These are phyloP conservation scores for silkworm (Bombyx mori) DNA, from an alignment of 1,140 invertebrate species.

Conservation along the genomic window DNA sequence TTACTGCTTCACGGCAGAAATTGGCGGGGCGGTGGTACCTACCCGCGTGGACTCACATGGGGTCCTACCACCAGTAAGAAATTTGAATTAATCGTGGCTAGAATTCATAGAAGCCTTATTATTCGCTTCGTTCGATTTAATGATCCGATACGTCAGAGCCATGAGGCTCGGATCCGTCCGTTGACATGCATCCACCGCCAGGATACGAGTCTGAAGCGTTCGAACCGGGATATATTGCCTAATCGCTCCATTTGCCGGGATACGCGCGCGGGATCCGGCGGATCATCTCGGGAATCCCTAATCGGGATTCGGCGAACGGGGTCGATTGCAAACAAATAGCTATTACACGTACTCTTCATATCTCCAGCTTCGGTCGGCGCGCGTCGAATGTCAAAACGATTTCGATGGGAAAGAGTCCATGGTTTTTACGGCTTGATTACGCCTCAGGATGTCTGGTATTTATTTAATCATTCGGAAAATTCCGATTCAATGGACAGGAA, in stretches of 20 bases:
- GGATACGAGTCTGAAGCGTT: constrained; percentile 16
- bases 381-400: background rate
- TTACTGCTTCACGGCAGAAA: too few relatives aligned
- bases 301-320: constrained; percentile 44
- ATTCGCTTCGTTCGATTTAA: too few relatives aligned
- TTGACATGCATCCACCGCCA: constrained; percentile 2
- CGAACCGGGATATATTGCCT: constrained; percentile 26
- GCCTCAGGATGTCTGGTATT: background rate
- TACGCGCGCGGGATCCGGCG: constrained; percentile 21
- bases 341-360: constrained; percentile 19
- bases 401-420: background rate
- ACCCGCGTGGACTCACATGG: too few relatives aligned
- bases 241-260: constrained; percentile 28
- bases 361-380: background rate
- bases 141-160: background rate
- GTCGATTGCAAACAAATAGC: constrained; percentile 46
- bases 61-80: too few relatives aligned
- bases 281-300: constrained; percentile 36
- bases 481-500: background rate
- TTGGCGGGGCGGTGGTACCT: too few relatives aligned
- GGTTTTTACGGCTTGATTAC: constrained; percentile 12
- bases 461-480: constrained; percentile 6
- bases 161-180: constrained; percentile 1
- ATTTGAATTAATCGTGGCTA: too few relatives aligned
- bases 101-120: too few relatives aligned